A percentile compares a stretch with the other conserved stretches of the same genome.
phyloP scores from a whole-genome alignment of 2,113 vertebrate genomes.

The Trochalopteron elliotii region DNA sequence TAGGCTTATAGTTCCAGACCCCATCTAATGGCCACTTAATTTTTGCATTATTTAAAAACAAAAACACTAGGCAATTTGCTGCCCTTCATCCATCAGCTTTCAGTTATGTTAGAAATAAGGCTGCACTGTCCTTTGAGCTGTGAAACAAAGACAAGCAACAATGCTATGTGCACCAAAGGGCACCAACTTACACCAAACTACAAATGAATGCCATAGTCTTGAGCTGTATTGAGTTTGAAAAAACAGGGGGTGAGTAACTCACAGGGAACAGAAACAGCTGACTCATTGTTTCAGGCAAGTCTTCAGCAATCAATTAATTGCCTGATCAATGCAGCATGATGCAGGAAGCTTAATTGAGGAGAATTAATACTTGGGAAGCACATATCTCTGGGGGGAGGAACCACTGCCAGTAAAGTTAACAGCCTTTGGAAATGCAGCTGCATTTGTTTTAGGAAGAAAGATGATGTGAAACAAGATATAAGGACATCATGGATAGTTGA shows the following conservation, averaged over 20 bases:
- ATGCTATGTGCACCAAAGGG: not conserved
- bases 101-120: not conserved
- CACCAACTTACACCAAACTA: not conserved
- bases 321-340: slow-evolving; percentile 63
- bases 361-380: slow-evolving; percentile 54
- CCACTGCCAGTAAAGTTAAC: slow-evolving; percentile 22
- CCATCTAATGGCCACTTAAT: not conserved
- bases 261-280: slow-evolving; percentile 43
- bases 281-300: slow-evolving; percentile 41
- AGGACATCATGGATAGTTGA: slow-evolving; percentile 23
- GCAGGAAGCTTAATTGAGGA: slow-evolving; percentile 54
- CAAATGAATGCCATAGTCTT: not conserved
- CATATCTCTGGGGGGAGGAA: not conserved
- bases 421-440: slow-evolving; percentile 2
- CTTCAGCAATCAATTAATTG: slow-evolving; percentile 66
- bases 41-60: not conserved
- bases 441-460: slow-evolving; percentile 32
- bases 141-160: not conserved
- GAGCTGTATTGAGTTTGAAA: not conserved
- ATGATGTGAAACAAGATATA: not conserved
- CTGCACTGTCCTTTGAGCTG: not conserved
- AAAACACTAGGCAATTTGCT: not conserved
- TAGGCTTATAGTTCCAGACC: not conserved
- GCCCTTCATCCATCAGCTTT: not conserved
- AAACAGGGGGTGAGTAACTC: not conserved